Conservation (phyloP, 2,797 vertebrate genomes). For the Parauchenoglanis punctatus region DNA sequence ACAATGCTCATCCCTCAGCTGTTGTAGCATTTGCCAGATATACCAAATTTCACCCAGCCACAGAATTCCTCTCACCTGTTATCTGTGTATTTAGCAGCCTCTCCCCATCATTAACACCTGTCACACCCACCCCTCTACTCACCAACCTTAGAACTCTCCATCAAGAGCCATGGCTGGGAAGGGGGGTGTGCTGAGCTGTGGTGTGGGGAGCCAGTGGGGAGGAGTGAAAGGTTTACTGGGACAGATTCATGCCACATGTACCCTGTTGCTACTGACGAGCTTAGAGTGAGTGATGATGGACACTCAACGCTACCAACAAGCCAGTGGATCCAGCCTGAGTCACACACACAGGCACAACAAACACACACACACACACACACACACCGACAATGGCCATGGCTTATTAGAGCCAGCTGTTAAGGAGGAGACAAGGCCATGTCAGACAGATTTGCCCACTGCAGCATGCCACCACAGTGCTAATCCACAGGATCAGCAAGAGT, state of each 20-base stretch:
- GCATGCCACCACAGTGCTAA: conserved; percentile 29
- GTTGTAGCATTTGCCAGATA: conserved; percentile 48
- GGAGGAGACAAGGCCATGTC: conserved; percentile 35
- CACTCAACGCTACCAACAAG: conserved; percentile 49
- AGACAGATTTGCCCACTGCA: conserved; percentile 25
- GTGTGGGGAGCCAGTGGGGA: conserved; percentile 5
- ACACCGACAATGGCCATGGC: conserved; percentile 12
- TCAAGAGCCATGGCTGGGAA: conserved; percentile 8
- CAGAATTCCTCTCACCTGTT: conserved; percentile 75
- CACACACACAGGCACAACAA: conserved; percentile 20
- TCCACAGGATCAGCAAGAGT: conserved; percentile 34
- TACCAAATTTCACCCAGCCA: conserved; percentile 45
- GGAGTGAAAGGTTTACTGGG: conserved; percentile 42
- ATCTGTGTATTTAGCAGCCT: conserved; percentile 70
- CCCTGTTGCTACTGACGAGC: conserved; percentile 70
- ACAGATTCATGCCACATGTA: conserved; percentile 67
- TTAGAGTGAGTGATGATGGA: conserved; percentile 63
- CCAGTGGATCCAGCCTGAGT: conserved; percentile 19
- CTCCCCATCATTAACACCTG: conserved; percentile 76
- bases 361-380: conserved; percentile 17
- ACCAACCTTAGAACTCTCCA: background rate
- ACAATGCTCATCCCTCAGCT: conserved; percentile 32
- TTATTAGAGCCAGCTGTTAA: conserved; percentile 41
- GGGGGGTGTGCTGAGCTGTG: background rate
- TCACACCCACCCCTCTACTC: conserved; percentile 61